Percentiles rank a stretch among this genome's conserved stretches.
These are phyloP conservation scores for Phasianus colchicus DNA, from an alignment of 2,113 vertebrate genomes.

Conservation along the genomic window DNA sequence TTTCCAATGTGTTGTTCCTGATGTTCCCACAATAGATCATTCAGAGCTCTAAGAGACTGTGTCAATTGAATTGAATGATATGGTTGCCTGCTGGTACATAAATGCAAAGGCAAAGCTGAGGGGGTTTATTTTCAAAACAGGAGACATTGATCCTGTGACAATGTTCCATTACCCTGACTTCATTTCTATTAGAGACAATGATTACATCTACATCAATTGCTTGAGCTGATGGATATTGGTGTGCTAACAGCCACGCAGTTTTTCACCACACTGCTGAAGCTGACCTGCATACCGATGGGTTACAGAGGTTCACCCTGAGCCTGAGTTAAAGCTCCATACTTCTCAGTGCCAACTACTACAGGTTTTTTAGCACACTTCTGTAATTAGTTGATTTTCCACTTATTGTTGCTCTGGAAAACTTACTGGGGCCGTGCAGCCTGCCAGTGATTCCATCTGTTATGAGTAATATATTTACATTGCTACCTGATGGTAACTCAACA, in stretches of 20 bases:
- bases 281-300: background rate
- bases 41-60: slow-evolving; percentile 47
- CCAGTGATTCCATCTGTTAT: background rate
- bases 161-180: slow-evolving; percentile 66
- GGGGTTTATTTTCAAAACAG: slow-evolving; percentile 70
- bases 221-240: slow-evolving; percentile 54
- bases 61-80: slow-evolving; percentile 66
- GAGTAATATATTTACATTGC: slow-evolving; percentile 19
- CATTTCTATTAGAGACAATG: slow-evolving; percentile 64
- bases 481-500: slow-evolving; percentile 24
- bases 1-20: slow-evolving; percentile 15
- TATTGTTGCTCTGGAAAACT: background rate
- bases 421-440: background rate
- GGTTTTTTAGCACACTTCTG: background rate
- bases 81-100: slow-evolving; percentile 51
- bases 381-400: background rate
- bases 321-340: background rate
- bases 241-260: slow-evolving; percentile 33
- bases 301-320: background rate
- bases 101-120: slow-evolving; percentile 68
- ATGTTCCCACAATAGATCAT: slow-evolving; percentile 69
- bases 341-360: background rate
- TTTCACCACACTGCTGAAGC: background rate
- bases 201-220: slow-evolving; percentile 65
- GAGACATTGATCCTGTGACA: slow-evolving; percentile 66